A percentile compares a stretch with the other conserved stretches of the same genome.
phyloP scores from a whole-genome alignment of 2,888 invertebrate species.

The Sesamia inferens region DNA sequence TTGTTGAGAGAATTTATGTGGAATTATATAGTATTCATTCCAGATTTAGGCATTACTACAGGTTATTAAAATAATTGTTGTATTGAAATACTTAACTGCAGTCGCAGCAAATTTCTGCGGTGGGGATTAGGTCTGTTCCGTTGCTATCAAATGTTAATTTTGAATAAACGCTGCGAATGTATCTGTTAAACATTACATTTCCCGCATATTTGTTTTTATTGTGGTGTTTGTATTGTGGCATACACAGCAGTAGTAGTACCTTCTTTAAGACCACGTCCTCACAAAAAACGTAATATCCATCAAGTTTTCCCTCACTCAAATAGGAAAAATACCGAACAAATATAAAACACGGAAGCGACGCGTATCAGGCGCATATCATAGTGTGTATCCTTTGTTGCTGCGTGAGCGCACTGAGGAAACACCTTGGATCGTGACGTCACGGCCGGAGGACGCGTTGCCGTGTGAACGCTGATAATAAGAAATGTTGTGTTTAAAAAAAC shows the following conservation, averaged over 20 bases:
- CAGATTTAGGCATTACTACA: background rate
- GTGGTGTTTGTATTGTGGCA: no score
- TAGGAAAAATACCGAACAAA: conserved; percentile 67
- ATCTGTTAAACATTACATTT: conserved; percentile 13
- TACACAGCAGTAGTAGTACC: conserved; percentile 1
- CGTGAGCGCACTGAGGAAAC: conserved; percentile 71
- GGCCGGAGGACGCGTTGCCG: conserved; percentile 54
- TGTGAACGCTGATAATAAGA: conserved; percentile 57
- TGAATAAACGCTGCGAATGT: background rate
- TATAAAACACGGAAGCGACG: conserved; percentile 69
- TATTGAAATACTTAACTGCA: background rate
- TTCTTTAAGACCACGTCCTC: conserved; percentile 14
- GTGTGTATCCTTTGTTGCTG: conserved; percentile 73
- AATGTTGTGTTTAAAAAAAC: conserved; percentile 58
- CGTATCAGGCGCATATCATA: conserved; percentile 68
- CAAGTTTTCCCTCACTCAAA: conserved; percentile 61
- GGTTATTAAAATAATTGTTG: background rate
- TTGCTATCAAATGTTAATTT: background rate
- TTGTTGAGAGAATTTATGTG: conserved; percentile 13
- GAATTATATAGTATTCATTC: conserved; percentile 1
- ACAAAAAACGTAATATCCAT: conserved; percentile 24
- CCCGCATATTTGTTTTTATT: no score
- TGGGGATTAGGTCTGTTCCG: no score
- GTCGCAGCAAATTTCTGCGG: background rate
- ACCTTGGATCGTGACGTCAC: conserved; percentile 67